Conservation (phyloP, 2,888 invertebrate genomes). For the Noctuana brunneofusca region DNA sequence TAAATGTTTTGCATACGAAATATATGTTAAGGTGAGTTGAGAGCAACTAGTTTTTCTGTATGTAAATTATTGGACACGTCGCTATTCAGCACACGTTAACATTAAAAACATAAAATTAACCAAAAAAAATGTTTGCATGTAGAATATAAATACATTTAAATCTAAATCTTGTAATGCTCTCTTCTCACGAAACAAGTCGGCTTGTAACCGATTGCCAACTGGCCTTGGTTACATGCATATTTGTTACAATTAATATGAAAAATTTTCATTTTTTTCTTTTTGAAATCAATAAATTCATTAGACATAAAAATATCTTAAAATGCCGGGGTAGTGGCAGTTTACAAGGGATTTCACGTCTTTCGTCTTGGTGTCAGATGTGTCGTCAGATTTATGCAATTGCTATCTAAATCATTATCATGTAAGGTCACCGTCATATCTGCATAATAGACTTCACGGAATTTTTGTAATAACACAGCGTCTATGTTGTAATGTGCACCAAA, state of each 20-base stretch:
- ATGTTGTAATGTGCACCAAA: slow-evolving; percentile 30
- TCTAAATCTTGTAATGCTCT: slow-evolving; percentile 55
- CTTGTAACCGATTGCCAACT: slow-evolving; percentile 71
- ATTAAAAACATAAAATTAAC: slow-evolving; percentile 39
- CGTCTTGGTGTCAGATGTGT: slow-evolving; percentile 46
- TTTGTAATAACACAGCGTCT: slow-evolving; percentile 26
- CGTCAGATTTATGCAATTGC: slow-evolving; percentile 21
- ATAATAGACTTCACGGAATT: slow-evolving; percentile 21
- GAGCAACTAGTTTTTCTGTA: slow-evolving; percentile 56
- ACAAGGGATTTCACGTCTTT: slow-evolving; percentile 66
- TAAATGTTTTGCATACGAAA: slow-evolving; percentile 45
- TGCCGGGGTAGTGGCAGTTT: slow-evolving; percentile 71
- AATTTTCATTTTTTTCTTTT: slow-evolving; percentile 54
- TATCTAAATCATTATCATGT: slow-evolving; percentile 14
- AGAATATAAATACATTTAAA: slow-evolving; percentile 45
- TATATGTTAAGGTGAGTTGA: slow-evolving; percentile 50
- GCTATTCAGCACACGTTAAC: slow-evolving; percentile 63
- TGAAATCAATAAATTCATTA: slow-evolving; percentile 70
- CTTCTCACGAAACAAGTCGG: slow-evolving; percentile 66
- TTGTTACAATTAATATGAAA: slow-evolving; percentile 67
- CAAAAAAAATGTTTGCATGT: slow-evolving; percentile 47
- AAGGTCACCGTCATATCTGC: slow-evolving; percentile 27
- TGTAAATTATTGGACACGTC: slow-evolving; percentile 61
- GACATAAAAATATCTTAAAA: slow-evolving; percentile 58
- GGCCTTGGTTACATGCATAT: slow-evolving; percentile 79